Base-by-base conservation (phyloP, 2,797 vertebrate species). In the Parauchenoglanis ngamensis region DNA sequence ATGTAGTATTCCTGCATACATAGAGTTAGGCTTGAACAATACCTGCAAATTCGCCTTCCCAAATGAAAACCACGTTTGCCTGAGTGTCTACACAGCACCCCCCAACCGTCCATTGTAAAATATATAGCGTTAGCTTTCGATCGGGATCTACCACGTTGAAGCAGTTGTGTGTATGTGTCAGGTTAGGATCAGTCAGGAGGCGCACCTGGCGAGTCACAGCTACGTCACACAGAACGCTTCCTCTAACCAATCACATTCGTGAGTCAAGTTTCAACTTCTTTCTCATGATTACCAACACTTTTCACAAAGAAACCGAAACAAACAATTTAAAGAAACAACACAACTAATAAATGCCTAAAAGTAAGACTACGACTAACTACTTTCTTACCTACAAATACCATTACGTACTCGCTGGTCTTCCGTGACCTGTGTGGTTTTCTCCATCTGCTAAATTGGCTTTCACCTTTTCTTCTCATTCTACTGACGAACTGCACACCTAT, bases 311-410 rank as follows among this genome's bases (percentile, higher is more conserved):
- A 13, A 79, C 31, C 31, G 1, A 23, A 78, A 0, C 28, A 35
- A 81, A 12, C 52, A 78, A 57, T 8, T 10, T 46, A 49, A 49
- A 49, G 3, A 28, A 28, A 49, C 5, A 63, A 44, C 2, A 3
- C n/a, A 57, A n/a, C 15, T 35, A 57, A 57, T 28, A 35, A 78
- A 56, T 0, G 5, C 17, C 8, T 40, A 25, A 12, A 3, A 3
- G 25, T 13, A 3, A 3, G n/a, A 28, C 25, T 28, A 21, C 49
- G 3, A 31, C 1, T 10, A 2, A 68, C 80, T 0, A 19, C 0
- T 28, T 1, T 44, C 84, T 44, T 89, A 95, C 95, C 95, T 94
- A 93, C 95, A 95, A 12, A 91, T 35, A 35, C 56, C 89, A 82
- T 59, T 83, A 15, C 23, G 49, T 54, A 77, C 61, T 52, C 67